Percentiles rank a stretch among this genome's conserved stretches.
Conservation (phyloP, 2,113 vertebrate genomes). For the Ammodytes dubius region DNA sequence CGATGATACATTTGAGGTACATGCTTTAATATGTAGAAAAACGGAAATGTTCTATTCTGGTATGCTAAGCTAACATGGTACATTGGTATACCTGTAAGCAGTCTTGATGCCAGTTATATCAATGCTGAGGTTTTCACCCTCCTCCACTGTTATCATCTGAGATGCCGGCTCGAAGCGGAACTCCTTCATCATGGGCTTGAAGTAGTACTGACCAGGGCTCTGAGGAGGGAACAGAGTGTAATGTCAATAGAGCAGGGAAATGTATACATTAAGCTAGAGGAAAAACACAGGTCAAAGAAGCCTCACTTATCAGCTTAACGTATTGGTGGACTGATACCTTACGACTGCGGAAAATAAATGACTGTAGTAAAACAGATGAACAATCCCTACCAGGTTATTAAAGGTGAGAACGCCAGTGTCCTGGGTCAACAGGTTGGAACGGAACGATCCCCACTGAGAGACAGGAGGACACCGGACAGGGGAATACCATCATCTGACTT, state of each 20-base stretch:
- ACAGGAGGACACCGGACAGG: conserved; percentile 95
- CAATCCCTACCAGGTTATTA: conserved; percentile 90
- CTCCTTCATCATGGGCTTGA: conserved; percentile 99
- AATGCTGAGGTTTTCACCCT: conserved; percentile 94
- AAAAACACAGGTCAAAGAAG: background rate
- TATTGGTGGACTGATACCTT: background rate
- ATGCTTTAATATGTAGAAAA: no score
- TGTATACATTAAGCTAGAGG: background rate
- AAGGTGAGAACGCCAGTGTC: conserved; percentile 95
- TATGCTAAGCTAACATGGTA: no score
- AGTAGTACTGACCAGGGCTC: conserved; percentile 99
- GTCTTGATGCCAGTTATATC: conserved; percentile 93
- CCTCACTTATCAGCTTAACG: background rate
- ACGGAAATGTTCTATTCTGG: no score
- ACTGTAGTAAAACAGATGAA: background rate
- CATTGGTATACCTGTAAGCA: conserved; percentile 76
- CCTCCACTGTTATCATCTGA: conserved; percentile 97
- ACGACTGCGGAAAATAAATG: background rate
- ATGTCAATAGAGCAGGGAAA: conserved; percentile 7
- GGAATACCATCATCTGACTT: conserved; percentile 91
- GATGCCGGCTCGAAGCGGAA: conserved; percentile 97
- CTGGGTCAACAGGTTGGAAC: conserved; percentile 96
- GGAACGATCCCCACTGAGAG: conserved; percentile 96
- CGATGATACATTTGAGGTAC: no score
- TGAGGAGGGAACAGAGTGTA: conserved; percentile 63